Conservation (phyloP, 2,797 vertebrate genomes). For the Cyclura pinguis region DNA sequence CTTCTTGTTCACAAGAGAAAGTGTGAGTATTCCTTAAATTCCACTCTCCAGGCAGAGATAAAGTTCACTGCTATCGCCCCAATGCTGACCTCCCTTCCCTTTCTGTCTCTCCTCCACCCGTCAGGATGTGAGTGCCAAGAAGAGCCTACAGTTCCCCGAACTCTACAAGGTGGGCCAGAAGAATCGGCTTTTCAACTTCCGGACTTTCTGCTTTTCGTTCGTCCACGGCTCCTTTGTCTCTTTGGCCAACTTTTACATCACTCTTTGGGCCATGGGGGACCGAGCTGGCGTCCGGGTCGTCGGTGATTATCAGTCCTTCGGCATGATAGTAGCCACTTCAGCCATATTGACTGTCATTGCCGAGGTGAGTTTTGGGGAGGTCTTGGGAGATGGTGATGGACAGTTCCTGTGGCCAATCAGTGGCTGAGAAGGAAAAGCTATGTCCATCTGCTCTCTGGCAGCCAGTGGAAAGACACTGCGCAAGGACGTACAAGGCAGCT, state of each 20-base stretch:
- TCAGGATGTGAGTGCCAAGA: constrained; percentile 86
- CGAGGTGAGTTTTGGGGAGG: constrained; percentile 81
- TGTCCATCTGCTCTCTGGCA: too few species aligned
- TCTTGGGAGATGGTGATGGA: not conserved
- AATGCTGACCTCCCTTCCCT: too few species aligned
- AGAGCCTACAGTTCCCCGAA: constrained; percentile 84
- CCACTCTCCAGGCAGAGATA: too few species aligned
- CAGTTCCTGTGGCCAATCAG: too few species aligned
- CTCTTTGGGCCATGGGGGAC: constrained; percentile 81
- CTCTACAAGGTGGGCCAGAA: constrained; percentile 85
- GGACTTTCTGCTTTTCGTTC: constrained; percentile 76
- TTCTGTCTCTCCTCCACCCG: not conserved
- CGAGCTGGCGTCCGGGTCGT: constrained; percentile 32
- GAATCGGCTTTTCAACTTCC: constrained; percentile 84
- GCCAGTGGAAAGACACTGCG: too few species aligned
- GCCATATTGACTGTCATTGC: constrained; percentile 79
- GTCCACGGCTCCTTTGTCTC: constrained; percentile 85
- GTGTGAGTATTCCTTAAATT: too few species aligned
- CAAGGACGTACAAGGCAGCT: too few species aligned
- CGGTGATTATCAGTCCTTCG: constrained; percentile 88
- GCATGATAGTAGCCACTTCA: constrained; percentile 82
- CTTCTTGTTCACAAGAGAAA: too few species aligned
- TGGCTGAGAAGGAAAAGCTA: not conserved
- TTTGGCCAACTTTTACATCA: constrained; percentile 85
- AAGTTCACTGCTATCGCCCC: too few species aligned